phyloP scores from a whole-genome alignment of 2,888 invertebrate genomes.

The Caprella mutica region DNA sequence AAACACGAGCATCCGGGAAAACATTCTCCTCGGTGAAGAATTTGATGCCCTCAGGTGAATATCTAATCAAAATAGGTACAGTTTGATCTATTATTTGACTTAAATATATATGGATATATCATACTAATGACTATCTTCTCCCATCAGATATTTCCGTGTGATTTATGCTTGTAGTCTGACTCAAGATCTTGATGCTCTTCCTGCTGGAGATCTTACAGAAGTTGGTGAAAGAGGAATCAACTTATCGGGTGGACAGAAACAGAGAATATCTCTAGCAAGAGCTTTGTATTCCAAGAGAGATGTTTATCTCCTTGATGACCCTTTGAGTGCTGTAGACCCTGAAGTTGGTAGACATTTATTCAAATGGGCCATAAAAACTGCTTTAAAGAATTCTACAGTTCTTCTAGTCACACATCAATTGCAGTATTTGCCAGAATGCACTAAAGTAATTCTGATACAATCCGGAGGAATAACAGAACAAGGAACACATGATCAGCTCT shows the following conservation, averaged over 20 bases:
- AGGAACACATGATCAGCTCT: constrained; percentile 47
- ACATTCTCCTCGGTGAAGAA: constrained; percentile 50
- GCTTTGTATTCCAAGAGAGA: constrained; percentile 48
- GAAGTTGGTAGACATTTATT: constrained; percentile 47
- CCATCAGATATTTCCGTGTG: constrained; percentile 47
- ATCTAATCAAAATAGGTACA: too few relatives aligned
- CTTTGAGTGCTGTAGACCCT: constrained; percentile 47
- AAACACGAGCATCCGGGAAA: constrained; percentile 51
- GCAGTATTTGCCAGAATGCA: constrained; percentile 50
- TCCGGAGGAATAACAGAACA: constrained; percentile 48
- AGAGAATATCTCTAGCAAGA: constrained; percentile 48
- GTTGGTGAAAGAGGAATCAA: constrained; percentile 49
- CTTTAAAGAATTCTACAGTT: constrained; percentile 47
- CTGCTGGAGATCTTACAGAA: constrained; percentile 50
- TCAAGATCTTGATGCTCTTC: constrained; percentile 47
- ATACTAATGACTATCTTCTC: too few relatives aligned
- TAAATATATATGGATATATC: too few relatives aligned
- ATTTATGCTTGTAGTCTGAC: constrained; percentile 47
- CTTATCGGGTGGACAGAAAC: constrained; percentile 48
- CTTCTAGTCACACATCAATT: constrained; percentile 53
- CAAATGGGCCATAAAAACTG: constrained; percentile 45
- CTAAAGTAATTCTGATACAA: constrained; percentile 49
- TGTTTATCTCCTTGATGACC: constrained; percentile 50
- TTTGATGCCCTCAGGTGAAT: constrained; percentile 46
- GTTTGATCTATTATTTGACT: too few relatives aligned